Evolutionary conservation across 2,113 vertebrate genomes (phyloP).

Genomic region (Malurus alboscapulatus): DNA sequence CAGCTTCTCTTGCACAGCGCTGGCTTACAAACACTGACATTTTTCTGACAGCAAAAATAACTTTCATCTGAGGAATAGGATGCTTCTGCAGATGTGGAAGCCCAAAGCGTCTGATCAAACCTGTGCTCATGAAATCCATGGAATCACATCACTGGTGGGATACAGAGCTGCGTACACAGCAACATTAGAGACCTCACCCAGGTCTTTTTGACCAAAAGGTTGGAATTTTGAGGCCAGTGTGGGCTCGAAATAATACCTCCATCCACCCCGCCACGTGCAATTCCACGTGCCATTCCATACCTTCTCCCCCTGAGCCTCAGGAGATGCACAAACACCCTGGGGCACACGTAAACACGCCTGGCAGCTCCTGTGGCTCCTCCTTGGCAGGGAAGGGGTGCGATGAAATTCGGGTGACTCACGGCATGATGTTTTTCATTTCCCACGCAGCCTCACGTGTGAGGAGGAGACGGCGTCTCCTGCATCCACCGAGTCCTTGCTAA

Average conservation of each 20-base stretch:
- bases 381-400: not conserved
- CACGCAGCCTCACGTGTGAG: not conserved
- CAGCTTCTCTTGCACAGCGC: not conserved
- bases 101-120: not conserved
- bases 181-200: not conserved
- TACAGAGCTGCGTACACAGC: rapidly evolving
- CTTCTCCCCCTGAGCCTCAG: not conserved
- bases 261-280: rapidly evolving
- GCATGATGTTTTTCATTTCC: not conserved
- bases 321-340: not conserved
- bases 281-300: rapidly evolving
- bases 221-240: not conserved
- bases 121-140: not conserved
- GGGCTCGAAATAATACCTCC: not conserved
- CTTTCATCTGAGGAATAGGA: not conserved
- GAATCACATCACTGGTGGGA: not conserved
- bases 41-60: not conserved
- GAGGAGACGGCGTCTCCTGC: not conserved
- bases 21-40: not conserved
- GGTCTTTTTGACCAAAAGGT: not conserved
- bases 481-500: not conserved
- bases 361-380: not conserved
- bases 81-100: conserved; percentile 18
- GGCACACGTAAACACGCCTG: not conserved
- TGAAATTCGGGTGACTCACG: not conserved